Evolutionary conservation across 30 jellyfish, hydroid and myxozoan species (phyloP).

Genomic region (Haliclystus octoradiatus): DNA sequence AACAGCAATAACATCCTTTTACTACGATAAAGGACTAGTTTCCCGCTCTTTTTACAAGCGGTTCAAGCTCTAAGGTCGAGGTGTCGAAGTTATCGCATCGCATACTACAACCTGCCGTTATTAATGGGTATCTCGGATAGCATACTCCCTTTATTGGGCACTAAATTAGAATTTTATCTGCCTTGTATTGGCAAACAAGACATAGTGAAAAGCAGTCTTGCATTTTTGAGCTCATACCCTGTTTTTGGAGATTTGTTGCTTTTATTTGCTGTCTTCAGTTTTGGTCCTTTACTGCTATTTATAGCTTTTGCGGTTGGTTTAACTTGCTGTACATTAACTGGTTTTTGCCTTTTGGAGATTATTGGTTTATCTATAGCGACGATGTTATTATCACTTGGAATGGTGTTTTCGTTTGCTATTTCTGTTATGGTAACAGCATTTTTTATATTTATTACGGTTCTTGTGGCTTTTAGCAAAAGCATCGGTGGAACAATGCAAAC

Average conservation of each 20-base stretch:
- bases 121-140: neutral
- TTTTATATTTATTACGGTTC: too few species aligned
- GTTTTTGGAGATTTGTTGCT: neutral
- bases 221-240: neutral
- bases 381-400: neutral
- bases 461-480: too few species aligned
- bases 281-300: neutral
- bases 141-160: neutral
- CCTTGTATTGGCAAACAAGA: neutral
- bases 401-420: neutral
- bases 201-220: neutral
- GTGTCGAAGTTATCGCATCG: too few species aligned
- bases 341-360: neutral
- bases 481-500: too few species aligned
- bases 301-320: neutral
- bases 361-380: neutral
- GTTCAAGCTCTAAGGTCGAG: too few species aligned
- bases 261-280: neutral
- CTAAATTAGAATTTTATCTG: neutral
- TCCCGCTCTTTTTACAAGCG: too few species aligned
- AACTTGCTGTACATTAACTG: neutral
- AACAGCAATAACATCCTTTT: too few species aligned
- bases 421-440: neutral
- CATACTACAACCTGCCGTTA: neutral
- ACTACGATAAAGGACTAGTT: too few species aligned